Evolutionary conservation across 1,140 invertebrate genomes (phyloP).

Genomic region (Diuraphis noxia): DNA sequence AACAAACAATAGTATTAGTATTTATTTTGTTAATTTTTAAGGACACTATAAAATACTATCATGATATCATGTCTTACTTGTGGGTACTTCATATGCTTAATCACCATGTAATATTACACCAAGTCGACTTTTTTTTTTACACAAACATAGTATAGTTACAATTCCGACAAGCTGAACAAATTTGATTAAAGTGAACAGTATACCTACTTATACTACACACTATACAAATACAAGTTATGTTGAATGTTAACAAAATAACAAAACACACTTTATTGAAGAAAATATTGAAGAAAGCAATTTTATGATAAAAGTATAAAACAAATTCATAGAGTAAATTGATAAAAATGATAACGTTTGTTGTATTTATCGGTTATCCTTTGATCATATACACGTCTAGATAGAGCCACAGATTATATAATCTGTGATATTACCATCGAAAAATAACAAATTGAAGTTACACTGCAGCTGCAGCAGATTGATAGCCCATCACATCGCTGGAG

Average conservation of each 20-base stretch:
- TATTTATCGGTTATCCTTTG: slow-evolving; percentile 16
- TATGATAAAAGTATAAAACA: slow-evolving; percentile 8
- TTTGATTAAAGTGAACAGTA: neutral
- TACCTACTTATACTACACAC: neutral
- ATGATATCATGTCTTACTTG: neutral
- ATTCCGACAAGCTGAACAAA: neutral
- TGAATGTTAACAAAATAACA: slow-evolving; percentile 14
- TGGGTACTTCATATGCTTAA: neutral
- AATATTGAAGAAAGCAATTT: neutral
- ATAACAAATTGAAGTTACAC: too few species aligned
- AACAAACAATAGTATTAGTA: neutral
- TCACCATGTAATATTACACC: neutral
- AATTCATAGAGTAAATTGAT: slow-evolving; percentile 37
- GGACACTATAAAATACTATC: neutral
- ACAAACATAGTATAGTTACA: too few species aligned
- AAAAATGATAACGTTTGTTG: slow-evolving; percentile 44
- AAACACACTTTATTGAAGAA: slow-evolving; percentile 22
- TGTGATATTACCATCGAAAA: too few species aligned
- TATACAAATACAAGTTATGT: neutral
- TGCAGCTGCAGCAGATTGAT: too few species aligned
- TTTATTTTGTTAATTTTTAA: neutral
- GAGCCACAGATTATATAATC: too few species aligned
- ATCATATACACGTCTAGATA: neutral
- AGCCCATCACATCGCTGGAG: too few species aligned
- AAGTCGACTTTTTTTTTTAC: neutral